Base-by-base conservation (phyloP, 1,140 invertebrate genomes). In the Aphaenogaster ashmeadi region DNA sequence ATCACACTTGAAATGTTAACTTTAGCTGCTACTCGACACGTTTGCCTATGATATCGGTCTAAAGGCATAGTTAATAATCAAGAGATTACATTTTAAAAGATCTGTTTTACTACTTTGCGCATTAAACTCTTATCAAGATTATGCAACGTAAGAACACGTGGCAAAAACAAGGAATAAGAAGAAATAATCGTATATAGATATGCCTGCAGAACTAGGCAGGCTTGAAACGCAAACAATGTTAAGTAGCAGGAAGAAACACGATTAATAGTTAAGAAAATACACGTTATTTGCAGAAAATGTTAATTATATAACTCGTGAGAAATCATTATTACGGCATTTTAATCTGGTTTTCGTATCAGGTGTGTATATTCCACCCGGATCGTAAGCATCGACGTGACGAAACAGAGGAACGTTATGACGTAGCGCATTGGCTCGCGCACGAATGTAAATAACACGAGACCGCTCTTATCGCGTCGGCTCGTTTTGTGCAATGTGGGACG, bases 401-500 rank as follows among this genome's bases (percentile, higher is more conserved):
- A 87, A 88, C n/a, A 60, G 41, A 66, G 69, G 56, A 87, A 89
- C 75, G 81, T 64, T 47, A 60, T 74, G 89, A 90, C 69, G 62
- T 69, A 64, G 86, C 80, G 77, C 62, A 72, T 81, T 90, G 74
- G 72, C 62, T 79, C 44, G 27, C 11, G 54, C 80, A 27, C 62
- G 56, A 66, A 74, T 56, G 86, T 86, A 90, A 90, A 90, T 90
- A 90, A 90, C 54, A 41, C 66, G 71, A 87, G 78, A 78, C 52
- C 41, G 21, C 56, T 86, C 86, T 90, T 90, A 90, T 90, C 89
- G 84, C 85, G 62, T 52, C 83, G 71, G 77, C 71, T 89, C 88
- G 83, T 79, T 80, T 44, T 60, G 38, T 86, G 86, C 80, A 90
- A 90, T 90, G 81, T 90, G 89, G 89, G 66, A 81, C 89, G 75